Conservation (phyloP, 1,140 invertebrate species). For the Meloidogyne exigua region DNA sequence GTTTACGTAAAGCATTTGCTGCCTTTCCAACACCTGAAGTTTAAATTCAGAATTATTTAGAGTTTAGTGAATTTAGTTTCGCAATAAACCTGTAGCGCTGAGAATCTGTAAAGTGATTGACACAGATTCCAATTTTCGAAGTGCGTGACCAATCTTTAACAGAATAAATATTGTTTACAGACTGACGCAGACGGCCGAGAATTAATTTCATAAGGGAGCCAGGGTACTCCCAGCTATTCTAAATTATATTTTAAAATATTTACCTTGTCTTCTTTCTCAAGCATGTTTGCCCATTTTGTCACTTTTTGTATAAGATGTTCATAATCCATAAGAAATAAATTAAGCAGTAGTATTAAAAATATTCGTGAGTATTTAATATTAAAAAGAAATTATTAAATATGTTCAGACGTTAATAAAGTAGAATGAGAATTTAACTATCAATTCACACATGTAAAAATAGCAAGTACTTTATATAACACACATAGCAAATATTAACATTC, state of each 20-base stretch:
- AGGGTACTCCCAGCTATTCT: too few relatives aligned
- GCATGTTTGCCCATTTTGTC: conserved; percentile 23
- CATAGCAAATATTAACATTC: not conserved
- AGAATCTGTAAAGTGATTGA: conserved; percentile 12
- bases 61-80: not conserved
- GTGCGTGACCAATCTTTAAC: conserved; percentile 16
- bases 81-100: conserved; percentile 1
- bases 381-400: not conserved
- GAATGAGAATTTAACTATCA: not conserved
- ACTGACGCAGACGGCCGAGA: too few relatives aligned
- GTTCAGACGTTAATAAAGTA: not conserved
- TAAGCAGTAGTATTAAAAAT: not conserved
- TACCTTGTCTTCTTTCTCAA: conserved; percentile 19
- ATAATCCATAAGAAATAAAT: conserved; percentile 2
- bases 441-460: not conserved
- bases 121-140: conserved; percentile 9
- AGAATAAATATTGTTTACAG: too few relatives aligned
- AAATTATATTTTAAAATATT: not conserved
- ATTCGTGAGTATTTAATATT: not conserved
- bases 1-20: conserved; percentile 18
- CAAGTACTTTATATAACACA: not conserved
- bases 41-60: not conserved
- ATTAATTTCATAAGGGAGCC: too few relatives aligned
- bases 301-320: conserved; percentile 25
- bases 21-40: conserved; percentile 19